A percentile compares a stretch with the other conserved stretches of the same genome.
phyloP scores from a whole-genome alignment of 2,888 invertebrate genomes.

The Melipona bicolor region DNA sequence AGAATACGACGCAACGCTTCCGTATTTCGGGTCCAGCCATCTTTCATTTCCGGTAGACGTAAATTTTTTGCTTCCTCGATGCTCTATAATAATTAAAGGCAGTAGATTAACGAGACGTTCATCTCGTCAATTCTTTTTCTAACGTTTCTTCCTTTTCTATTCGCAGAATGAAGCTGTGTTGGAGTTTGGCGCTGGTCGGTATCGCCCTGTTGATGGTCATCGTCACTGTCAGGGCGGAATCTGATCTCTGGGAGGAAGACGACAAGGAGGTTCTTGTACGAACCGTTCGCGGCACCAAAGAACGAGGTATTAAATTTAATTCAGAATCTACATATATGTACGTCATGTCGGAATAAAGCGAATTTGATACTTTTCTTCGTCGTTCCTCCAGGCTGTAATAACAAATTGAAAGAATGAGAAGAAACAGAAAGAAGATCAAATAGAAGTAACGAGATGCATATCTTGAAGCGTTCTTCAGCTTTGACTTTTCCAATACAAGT shows the following conservation, averaged over 20 bases:
- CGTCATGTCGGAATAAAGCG: not conserved
- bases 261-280: conserved; percentile 92
- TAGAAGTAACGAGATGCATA: not conserved
- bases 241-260: conserved; percentile 92
- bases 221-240: conserved; percentile 85
- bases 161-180: conserved; percentile 82
- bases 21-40: not conserved
- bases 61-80: conserved; percentile 3
- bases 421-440: not conserved
- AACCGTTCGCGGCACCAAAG: conserved; percentile 92
- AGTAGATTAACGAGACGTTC: conserved; percentile 46
- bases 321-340: not conserved
- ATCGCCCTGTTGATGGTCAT: conserved; percentile 86
- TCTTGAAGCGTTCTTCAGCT: not conserved
- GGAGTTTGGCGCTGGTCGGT: conserved; percentile 82
- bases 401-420: not conserved
- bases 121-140: not conserved
- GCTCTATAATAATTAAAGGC: conserved; percentile 47
- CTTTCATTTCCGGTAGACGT: not conserved
- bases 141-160: conserved; percentile 1
- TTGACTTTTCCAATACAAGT: not conserved
- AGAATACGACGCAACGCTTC: not conserved
- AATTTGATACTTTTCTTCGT: not conserved
- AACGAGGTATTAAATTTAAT: conserved; percentile 85
- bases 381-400: too few species aligned